phyloP scores from a whole-genome alignment of 2,113 vertebrate genomes.

The Anoplopoma fimbria region DNA sequence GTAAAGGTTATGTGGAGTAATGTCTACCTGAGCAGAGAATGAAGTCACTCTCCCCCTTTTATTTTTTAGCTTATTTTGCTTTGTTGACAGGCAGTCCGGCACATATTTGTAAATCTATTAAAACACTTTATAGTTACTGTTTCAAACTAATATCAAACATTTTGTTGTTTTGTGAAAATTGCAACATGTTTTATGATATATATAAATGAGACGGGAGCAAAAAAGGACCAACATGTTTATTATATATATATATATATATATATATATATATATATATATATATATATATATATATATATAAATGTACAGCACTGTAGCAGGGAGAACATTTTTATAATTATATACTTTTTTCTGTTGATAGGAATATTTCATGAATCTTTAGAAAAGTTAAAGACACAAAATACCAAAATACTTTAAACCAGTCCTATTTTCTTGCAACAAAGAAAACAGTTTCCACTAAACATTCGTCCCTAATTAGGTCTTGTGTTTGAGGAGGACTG shows the following conservation, averaged over 20 bases:
- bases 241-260: too few species aligned
- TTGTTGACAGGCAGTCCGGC: too few species aligned
- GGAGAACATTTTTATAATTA: too few species aligned
- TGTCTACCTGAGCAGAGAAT: too few species aligned
- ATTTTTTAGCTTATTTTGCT: background rate
- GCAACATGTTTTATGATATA: too few species aligned
- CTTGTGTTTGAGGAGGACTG: background rate
- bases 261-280: too few species aligned
- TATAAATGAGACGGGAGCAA: too few species aligned
- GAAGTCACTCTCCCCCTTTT: background rate
- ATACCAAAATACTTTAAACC: background rate
- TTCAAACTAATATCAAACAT: background rate
- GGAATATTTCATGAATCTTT: background rate
- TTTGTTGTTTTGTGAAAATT: background rate
- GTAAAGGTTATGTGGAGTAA: background rate
- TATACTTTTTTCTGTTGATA: too few species aligned
- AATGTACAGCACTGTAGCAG: too few species aligned
- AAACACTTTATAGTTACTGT: background rate
- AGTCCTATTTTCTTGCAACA: background rate
- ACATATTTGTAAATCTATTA: background rate
- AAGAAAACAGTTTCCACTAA: background rate
- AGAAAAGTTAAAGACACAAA: background rate
- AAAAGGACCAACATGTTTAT: too few species aligned
- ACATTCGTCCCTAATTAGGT: background rate
- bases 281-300: too few species aligned